Conservation (phyloP, 2,797 vertebrate species). For the Chelon labrosus region DNA sequence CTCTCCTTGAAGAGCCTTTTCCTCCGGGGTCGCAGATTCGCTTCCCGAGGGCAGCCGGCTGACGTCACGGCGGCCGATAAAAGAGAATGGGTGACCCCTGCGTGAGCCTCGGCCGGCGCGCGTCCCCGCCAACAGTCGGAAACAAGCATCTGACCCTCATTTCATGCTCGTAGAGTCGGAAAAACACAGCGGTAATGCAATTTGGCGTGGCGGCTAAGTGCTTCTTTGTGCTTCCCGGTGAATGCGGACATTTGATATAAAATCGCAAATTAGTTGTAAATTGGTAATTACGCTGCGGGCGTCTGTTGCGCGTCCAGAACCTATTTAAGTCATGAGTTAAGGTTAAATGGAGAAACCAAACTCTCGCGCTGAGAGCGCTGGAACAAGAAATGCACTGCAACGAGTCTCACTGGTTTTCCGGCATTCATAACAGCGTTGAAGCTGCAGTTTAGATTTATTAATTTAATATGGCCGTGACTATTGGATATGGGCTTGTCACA, state of each 20-base stretch:
- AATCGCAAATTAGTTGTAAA: constrained; percentile 41
- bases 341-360: constrained; percentile 5
- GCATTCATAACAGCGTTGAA: no score
- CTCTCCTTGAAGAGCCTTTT: constrained; percentile 79
- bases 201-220: constrained; percentile 21
- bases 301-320: constrained; percentile 23
- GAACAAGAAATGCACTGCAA: background rate
- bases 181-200: constrained; percentile 36
- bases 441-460: no score
- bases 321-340: constrained; percentile 27
- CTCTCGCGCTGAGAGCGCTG: background rate
- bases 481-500: no score
- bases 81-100: constrained; percentile 69
- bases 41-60: constrained; percentile 77
- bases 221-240: constrained; percentile 29
- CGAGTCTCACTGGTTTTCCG: no score
- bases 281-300: constrained; percentile 31
- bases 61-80: constrained; percentile 72
- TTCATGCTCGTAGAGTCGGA: constrained; percentile 33
- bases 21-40: constrained; percentile 69
- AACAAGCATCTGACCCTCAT: constrained; percentile 67
- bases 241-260: constrained; percentile 40
- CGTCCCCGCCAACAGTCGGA: constrained; percentile 37
- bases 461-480: no score
- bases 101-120: constrained; percentile 49